Evolutionary conservation across 2,797 vertebrate genomes (phyloP).

Genomic region (Chaetophractus vellerosus): DNA sequence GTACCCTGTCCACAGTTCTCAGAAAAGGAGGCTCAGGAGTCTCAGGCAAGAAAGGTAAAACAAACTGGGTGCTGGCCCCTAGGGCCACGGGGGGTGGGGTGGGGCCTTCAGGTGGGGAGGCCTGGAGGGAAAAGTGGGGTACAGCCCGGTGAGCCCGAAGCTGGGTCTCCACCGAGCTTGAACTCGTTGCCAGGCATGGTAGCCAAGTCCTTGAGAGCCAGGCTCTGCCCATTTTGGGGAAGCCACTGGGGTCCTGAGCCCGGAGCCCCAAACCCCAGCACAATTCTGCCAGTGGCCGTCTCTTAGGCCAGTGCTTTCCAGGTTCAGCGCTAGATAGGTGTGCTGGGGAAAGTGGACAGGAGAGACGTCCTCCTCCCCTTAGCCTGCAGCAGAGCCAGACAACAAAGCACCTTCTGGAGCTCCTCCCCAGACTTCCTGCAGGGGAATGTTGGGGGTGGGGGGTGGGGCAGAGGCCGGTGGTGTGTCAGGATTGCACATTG

Average conservation of each 20-base stretch:
- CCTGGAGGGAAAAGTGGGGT: not conserved
- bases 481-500: not conserved
- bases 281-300: not conserved
- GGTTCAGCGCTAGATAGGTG: not conserved
- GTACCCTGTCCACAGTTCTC: not conserved
- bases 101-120: not conserved
- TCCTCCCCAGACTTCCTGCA: not conserved
- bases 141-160: not conserved
- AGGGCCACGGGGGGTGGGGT: not conserved
- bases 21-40: not conserved
- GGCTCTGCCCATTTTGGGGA: not conserved
- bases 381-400: not conserved
- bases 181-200: not conserved
- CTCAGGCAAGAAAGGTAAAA: slow-evolving; percentile 46
- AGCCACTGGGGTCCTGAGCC: not conserved
- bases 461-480: not conserved
- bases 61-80: not conserved
- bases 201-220: not conserved
- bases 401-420: slow-evolving; percentile 22
- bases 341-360: not conserved
- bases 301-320: not conserved
- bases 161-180: not conserved
- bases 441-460: not conserved
- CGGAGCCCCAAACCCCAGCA: not conserved
- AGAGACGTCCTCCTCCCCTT: not conserved